A percentile compares a stretch with the other conserved stretches of the same genome.
Evolutionary conservation across 2,113 vertebrate genomes (phyloP).

Genomic region (Semnopithecus entellus): DNA sequence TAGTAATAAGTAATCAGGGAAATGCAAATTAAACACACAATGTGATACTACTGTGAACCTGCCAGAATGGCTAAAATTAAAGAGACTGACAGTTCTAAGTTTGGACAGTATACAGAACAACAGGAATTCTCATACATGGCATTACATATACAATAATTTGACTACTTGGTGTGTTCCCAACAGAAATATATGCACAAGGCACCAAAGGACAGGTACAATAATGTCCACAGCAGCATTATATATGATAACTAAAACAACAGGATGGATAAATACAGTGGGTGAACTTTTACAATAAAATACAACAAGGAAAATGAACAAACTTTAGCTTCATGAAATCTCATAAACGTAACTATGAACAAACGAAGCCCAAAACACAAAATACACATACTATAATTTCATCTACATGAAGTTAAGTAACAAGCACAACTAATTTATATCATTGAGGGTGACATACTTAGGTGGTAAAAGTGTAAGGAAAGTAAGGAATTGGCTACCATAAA

Average conservation of each 20-base stretch:
- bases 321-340: background rate
- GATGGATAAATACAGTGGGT: background rate
- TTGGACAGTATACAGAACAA: background rate
- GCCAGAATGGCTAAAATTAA: background rate
- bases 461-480: background rate
- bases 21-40: background rate
- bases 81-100: conserved; percentile 1
- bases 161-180: background rate
- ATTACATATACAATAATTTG: background rate
- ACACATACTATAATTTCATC: background rate
- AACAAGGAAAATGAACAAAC: background rate
- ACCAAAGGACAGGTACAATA: background rate
- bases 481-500: background rate
- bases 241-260: background rate
- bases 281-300: background rate
- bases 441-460: background rate
- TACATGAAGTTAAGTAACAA: background rate
- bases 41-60: background rate
- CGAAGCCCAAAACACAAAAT: background rate
- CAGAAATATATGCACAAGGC: background rate
- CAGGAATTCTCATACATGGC: background rate
- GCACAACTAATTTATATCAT: background rate
- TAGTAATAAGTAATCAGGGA: background rate
- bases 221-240: background rate
- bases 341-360: background rate